Conservation (phyloP, 2,797 vertebrate species). For the Carapus acus region DNA sequence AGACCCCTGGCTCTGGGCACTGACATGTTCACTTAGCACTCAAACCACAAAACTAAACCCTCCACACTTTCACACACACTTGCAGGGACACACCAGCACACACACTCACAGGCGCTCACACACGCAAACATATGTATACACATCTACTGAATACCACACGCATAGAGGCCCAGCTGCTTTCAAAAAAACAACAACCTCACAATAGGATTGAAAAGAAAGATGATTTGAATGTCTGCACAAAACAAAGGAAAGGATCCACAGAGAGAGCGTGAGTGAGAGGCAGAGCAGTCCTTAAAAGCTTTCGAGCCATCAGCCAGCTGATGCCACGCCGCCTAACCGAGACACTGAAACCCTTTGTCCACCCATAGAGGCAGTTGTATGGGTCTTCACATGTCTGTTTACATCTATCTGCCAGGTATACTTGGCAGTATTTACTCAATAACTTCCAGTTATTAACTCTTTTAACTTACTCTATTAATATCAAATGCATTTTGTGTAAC, state of each 20-base stretch:
- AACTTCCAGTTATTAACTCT: too few relatives aligned
- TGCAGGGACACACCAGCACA: slow-evolving; percentile 13
- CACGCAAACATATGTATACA: slow-evolving; percentile 9
- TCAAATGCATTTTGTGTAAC: too few relatives aligned
- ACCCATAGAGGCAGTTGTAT: slow-evolving; percentile 20
- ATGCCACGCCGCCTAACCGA: slow-evolving; percentile 21
- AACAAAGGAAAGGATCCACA: background rate
- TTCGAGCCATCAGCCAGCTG: slow-evolving; percentile 32
- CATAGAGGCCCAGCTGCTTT: slow-evolving; percentile 4
- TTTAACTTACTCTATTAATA: too few relatives aligned
- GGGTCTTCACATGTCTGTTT: slow-evolving; percentile 21
- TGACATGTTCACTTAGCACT: slow-evolving; percentile 69
- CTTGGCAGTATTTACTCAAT: too few relatives aligned
- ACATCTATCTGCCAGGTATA: slow-evolving; percentile 19
- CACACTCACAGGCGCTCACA: slow-evolving; percentile 13
- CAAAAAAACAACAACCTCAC: slow-evolving; percentile 32
- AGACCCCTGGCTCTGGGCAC: slow-evolving; percentile 57
- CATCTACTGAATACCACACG: slow-evolving; percentile 1
- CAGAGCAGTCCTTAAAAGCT: slow-evolving; percentile 35
- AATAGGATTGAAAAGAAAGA: slow-evolving; percentile 5
- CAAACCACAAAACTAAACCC: slow-evolving; percentile 51
- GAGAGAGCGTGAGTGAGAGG: background rate
- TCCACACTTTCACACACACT: slow-evolving; percentile 21
- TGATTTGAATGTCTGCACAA: slow-evolving; percentile 13
- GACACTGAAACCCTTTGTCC: slow-evolving; percentile 43